Conservation (phyloP, 2,797 vertebrate genomes). For the Garrulus glandarius region DNA sequence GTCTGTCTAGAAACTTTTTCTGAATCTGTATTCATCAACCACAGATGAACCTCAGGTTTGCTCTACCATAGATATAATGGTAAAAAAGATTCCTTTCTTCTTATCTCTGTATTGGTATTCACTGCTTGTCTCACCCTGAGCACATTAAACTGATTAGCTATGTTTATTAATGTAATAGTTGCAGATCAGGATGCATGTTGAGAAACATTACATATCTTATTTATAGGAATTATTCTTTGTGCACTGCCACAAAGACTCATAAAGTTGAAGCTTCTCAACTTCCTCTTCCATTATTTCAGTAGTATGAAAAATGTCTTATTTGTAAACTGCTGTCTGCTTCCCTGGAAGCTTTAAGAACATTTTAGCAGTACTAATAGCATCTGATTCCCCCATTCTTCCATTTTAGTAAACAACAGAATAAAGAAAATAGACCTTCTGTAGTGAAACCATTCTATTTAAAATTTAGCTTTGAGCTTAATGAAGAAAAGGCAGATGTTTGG, state of each 20-base stretch:
- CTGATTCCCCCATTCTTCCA: not conserved
- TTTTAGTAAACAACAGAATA: slow-evolving; percentile 42
- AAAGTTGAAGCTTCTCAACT: slow-evolving; percentile 37
- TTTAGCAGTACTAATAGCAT: slow-evolving; percentile 21
- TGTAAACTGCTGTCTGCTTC: slow-evolving; percentile 48
- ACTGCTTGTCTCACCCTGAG: slow-evolving; percentile 14
- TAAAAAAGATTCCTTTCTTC: not conserved
- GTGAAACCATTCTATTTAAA: slow-evolving; percentile 15
- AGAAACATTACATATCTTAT: slow-evolving; percentile 62
- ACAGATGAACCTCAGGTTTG: not conserved
- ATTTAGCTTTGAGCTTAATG: not conserved
- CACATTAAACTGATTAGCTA: slow-evolving; percentile 59
- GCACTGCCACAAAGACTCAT: slow-evolving; percentile 30
- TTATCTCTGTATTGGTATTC: slow-evolving; percentile 52
- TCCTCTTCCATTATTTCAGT: slow-evolving; percentile 44
- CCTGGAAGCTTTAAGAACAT: slow-evolving; percentile 26
- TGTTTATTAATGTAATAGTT: slow-evolving; percentile 71
- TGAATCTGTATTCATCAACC: not conserved
- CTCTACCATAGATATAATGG: not conserved
- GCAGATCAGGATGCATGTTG: slow-evolving; percentile 51
- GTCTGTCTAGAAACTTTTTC: not conserved
- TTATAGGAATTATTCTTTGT: slow-evolving; percentile 67
- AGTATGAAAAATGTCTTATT: slow-evolving; percentile 41
- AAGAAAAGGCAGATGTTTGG: slow-evolving; percentile 13
- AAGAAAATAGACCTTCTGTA: not conserved